These are phyloP conservation scores for Ganaspis brasiliensis DNA, from an alignment of 2,888 invertebrate genomes.

Conservation along the genomic window DNA sequence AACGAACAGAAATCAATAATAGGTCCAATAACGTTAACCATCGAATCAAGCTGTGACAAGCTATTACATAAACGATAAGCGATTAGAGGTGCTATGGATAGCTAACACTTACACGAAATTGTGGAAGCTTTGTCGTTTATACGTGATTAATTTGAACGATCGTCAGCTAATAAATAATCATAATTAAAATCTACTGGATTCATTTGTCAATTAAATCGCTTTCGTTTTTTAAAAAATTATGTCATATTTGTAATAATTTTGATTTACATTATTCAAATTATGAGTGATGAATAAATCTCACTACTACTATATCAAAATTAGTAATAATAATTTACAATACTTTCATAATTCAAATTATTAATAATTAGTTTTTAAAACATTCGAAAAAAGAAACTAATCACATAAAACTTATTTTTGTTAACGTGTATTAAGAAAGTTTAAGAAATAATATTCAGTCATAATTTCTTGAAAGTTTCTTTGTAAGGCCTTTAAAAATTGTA, in stretches of 20 bases:
- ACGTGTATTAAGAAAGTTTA: background rate
- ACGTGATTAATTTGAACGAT: background rate
- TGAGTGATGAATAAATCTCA: too few species aligned
- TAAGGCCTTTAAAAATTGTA: background rate
- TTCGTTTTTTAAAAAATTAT: background rate
- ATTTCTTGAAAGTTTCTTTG: background rate
- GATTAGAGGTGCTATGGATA: background rate
- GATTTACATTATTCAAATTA: too few species aligned
- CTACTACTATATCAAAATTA: too few species aligned
- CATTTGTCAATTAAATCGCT: background rate
- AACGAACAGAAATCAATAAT: background rate
- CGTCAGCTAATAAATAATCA: background rate
- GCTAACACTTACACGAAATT: conserved; percentile 1
- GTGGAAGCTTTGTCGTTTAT: background rate
- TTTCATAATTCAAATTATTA: too few species aligned
- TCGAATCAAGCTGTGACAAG: background rate
- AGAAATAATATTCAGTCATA: background rate
- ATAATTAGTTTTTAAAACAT: too few species aligned
- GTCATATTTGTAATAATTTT: too few species aligned
- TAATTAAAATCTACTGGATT: background rate
- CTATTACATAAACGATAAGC: conserved; percentile 7
- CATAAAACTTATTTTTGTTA: background rate
- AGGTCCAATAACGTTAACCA: background rate
- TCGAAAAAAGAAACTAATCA: background rate
- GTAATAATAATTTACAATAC: too few species aligned